Base-by-base conservation (phyloP, 37 sponge, comb jelly and placozoan genomes). In the Spongia lamella region DNA sequence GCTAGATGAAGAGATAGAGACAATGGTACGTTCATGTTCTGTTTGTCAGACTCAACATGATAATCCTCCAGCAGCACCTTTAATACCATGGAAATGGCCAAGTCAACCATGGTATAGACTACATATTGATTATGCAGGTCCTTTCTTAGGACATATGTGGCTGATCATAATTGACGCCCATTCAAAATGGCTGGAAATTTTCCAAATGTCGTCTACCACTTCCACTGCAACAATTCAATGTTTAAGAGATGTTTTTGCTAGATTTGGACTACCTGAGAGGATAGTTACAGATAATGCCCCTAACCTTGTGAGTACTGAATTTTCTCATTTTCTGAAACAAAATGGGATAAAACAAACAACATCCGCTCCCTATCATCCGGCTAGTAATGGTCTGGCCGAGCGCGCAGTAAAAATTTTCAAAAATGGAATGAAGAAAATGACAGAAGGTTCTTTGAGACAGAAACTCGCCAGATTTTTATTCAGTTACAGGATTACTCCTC, bases 311-410 rank as follows among this genome's bases (percentile, higher is more conserved):
- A 62, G 64, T 29, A 36, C 38, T 22, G 78, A 77, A 29, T 77
- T 77, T 47, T 53, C 30, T 32, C 16, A 52, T 13, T 77, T 77
- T 31, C 31, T 39, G 65, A 19, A 27, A 33, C 40, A 17, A 17
- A 77, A 77, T 38, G 65, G 78, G 0, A 63, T 77, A 16, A 77
- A 63, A 25, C 66, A 64, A 37, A n/a, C 64, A 27, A 38, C 66
- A 20, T 54, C 57, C 40, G 66, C 78, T 1, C 40, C 38, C 34
- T 77, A 64, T 29, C 36, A 63, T 17, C 61, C 78, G 27, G n/a
- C 22, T 30, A 37, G 40, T 53, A 77, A 77, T 31, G 78, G 78
- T 7, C 36, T 38, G 53, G 78, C 54, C 20, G 77, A 76, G 29
- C 21, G 40, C 3, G 64, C 54, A 7, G 77, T 76, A n/a, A 17